Conservation (phyloP, 2,888 invertebrate species). For the Dusona sp. region DNA sequence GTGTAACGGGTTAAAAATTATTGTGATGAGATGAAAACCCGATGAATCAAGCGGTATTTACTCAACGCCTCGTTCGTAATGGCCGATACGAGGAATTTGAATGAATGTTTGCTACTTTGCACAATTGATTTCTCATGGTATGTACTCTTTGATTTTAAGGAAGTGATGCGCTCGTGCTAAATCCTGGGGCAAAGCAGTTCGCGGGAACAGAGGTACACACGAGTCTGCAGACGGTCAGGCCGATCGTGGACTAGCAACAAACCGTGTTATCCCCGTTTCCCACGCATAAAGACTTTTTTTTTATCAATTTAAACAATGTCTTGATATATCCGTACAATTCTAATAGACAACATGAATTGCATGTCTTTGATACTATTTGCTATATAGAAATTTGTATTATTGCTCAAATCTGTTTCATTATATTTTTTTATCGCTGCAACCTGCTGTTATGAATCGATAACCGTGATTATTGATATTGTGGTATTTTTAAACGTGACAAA, state of each 20-base stretch:
- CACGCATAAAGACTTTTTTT: too few species aligned
- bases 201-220: neutral
- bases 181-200: neutral
- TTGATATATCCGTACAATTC: neutral
- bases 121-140: neutral
- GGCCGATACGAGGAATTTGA: neutral
- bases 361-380: neutral
- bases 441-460: neutral
- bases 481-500: neutral
- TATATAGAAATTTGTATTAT: neutral
- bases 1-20: neutral
- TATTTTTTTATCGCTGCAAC: neutral
- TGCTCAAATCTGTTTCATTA: neutral
- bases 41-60: neutral
- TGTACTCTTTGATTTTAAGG: neutral
- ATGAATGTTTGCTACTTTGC: neutral
- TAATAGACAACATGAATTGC: neutral
- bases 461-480: neutral
- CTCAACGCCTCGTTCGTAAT: neutral
- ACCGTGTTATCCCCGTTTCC: too few species aligned
- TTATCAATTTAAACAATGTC: neutral
- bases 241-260: neutral
- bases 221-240: neutral
- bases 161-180: neutral
- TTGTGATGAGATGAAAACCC: neutral